phyloP scores from a whole-genome alignment of 2,113 vertebrate species.

The Brachyistius frenatus region DNA sequence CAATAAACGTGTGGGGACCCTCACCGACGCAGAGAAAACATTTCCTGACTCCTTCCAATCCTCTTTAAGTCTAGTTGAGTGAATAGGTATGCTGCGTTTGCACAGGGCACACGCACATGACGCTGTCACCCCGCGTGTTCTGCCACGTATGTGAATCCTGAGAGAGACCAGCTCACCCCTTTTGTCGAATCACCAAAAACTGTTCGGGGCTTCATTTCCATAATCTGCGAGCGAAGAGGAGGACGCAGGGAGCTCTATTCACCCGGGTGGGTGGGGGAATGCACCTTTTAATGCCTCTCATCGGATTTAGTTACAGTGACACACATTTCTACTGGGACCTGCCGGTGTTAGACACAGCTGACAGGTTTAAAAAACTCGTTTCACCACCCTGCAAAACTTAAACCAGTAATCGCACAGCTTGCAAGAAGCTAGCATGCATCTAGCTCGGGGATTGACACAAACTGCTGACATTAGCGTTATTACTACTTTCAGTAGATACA shows the following conservation, averaged over 20 bases:
- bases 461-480: too few species aligned
- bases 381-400: neutral
- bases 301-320: neutral
- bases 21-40: slow-evolving; percentile 58
- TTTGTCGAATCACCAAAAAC: slow-evolving; percentile 38
- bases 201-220: slow-evolving; percentile 55
- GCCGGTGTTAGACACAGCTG: too few species aligned
- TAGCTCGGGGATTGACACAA: too few species aligned
- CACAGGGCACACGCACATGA: slow-evolving; percentile 55
- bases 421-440: neutral
- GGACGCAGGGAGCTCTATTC: slow-evolving; percentile 2
- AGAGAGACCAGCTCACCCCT: slow-evolving; percentile 12
- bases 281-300: neutral
- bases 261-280: neutral
- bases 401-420: neutral
- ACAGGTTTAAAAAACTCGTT: neutral
- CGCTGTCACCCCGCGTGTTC: slow-evolving; percentile 70
- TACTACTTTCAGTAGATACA: too few species aligned
- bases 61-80: slow-evolving; percentile 68
- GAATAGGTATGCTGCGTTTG: slow-evolving; percentile 70
- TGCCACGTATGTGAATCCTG: slow-evolving; percentile 42
- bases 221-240: slow-evolving; percentile 46
- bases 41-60: slow-evolving; percentile 69
- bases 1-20: slow-evolving; percentile 49
- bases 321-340: neutral